A percentile compares a stretch with the other conserved stretches of the same genome.
phyloP scores from a whole-genome alignment of 2,797 vertebrate species.

The Lithobates sylvaticus region DNA sequence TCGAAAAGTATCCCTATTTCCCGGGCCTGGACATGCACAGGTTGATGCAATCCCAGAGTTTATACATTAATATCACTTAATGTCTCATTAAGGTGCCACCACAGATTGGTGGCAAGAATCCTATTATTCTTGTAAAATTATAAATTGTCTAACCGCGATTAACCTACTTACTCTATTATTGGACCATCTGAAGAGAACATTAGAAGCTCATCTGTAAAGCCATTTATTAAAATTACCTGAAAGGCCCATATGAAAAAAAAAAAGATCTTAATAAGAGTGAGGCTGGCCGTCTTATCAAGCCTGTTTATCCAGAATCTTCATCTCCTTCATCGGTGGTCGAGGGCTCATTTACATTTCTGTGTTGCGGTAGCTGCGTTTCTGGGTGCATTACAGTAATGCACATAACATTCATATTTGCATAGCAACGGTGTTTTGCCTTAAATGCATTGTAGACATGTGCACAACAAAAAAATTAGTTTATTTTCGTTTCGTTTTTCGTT shows the following conservation, averaged over 20 bases:
- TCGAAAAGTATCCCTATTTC: background rate
- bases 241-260: background rate
- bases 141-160: constrained; percentile 52
- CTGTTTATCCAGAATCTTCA: too few species aligned
- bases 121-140: constrained; percentile 54
- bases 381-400: too few species aligned
- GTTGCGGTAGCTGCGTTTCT: too few species aligned
- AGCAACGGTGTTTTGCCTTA: too few species aligned
- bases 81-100: constrained; percentile 35
- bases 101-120: constrained; percentile 27
- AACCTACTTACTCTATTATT: constrained; percentile 54
- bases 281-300: background rate
- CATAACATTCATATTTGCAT: too few species aligned
- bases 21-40: background rate
- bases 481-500: too few species aligned
- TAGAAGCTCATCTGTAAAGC: constrained; percentile 51
- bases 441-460: too few species aligned
- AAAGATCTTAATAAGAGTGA: background rate
- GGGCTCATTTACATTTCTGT: too few species aligned
- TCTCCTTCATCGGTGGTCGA: too few species aligned
- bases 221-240: constrained; percentile 48
- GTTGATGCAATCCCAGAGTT: background rate
- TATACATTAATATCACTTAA: constrained; percentile 44
- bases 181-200: constrained; percentile 47
- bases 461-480: too few species aligned